Evolutionary conservation across 2,113 vertebrate genomes (phyloP).

Genomic region (Ursus arctos): DNA sequence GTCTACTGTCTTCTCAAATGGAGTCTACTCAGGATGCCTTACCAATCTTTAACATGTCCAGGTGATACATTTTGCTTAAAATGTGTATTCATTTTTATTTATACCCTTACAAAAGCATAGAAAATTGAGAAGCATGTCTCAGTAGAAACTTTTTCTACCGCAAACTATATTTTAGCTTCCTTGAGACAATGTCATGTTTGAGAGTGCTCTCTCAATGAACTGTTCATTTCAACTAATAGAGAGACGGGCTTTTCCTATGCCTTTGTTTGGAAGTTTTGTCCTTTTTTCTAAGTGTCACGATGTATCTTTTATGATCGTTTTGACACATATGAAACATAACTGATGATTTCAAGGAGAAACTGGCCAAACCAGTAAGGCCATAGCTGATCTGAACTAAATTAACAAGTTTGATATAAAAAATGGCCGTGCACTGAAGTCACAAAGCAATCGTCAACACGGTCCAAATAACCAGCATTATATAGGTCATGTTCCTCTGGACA

Average conservation of each 20-base stretch:
- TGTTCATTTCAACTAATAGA: neutral
- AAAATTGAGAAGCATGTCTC: neutral
- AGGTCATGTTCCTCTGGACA: neutral
- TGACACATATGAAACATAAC: neutral
- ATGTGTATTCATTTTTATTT: neutral
- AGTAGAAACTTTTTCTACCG: neutral
- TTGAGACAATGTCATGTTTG: neutral
- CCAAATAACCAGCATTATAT: conserved; percentile 2
- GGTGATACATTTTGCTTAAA: neutral
- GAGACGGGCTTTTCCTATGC: neutral
- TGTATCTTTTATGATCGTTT: neutral
- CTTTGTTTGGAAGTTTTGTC: neutral
- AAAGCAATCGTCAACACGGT: neutral
- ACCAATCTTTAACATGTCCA: neutral
- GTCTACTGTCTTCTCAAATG: neutral
- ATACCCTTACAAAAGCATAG: neutral
- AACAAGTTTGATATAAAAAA: conserved; percentile 17
- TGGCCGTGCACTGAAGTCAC: neutral
- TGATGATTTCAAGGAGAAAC: conserved; percentile 16
- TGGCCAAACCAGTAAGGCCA: neutral
- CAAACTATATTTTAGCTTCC: neutral
- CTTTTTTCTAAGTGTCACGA: neutral
- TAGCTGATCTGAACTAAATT: neutral
- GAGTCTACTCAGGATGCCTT: neutral
- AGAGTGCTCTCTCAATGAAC: neutral